phyloP scores from a whole-genome alignment of 2,797 vertebrate species.

The Oreonectes daqikongensis region DNA sequence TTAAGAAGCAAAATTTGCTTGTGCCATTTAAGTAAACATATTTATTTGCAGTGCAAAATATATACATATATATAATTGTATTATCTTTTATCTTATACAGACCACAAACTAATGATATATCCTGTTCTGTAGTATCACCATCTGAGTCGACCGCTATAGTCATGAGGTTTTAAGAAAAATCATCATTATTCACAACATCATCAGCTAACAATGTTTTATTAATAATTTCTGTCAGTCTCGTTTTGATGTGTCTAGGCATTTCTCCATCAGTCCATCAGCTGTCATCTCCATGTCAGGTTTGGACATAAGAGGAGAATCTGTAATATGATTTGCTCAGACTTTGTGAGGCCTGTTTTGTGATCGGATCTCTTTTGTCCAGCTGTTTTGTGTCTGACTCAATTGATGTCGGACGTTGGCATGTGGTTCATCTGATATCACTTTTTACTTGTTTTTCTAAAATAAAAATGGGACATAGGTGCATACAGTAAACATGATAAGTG shows the following conservation, averaged over 20 bases:
- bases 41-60: no score
- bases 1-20: no score
- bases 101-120: no score
- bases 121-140: not conserved
- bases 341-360: constrained; percentile 9
- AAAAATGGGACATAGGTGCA: constrained; percentile 2
- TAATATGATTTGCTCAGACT: not conserved
- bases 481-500: constrained; percentile 20
- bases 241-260: constrained; percentile 8
- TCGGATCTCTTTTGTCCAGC: not conserved
- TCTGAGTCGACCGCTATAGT: not conserved
- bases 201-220: constrained; percentile 10
- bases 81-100: no score
- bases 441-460: not conserved
- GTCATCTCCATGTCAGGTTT: constrained; percentile 9
- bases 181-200: constrained; percentile 22
- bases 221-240: constrained; percentile 13
- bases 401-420: not conserved
- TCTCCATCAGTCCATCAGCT: constrained; percentile 21
- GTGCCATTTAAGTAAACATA: no score
- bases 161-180: constrained; percentile 12
- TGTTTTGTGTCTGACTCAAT: not conserved
- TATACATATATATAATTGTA: no score
- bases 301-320: constrained; percentile 3
- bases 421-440: not conserved